These are phyloP conservation scores for Meganola albula DNA, from an alignment of 2,888 invertebrate species.

Conservation along the genomic window DNA sequence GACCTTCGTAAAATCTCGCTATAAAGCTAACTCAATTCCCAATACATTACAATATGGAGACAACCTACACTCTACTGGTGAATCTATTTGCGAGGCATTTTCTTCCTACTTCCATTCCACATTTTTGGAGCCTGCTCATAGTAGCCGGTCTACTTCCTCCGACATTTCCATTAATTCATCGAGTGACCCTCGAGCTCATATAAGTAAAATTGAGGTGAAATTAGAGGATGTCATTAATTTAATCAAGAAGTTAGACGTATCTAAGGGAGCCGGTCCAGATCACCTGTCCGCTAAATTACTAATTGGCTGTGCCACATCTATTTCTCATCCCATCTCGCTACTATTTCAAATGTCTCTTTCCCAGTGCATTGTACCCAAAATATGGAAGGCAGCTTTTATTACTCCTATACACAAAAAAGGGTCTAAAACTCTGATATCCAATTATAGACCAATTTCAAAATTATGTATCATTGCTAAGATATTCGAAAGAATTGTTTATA, in stretches of 20 bases:
- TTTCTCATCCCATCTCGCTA: not conserved
- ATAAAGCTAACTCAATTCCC: not conserved
- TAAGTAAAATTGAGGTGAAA: not conserved
- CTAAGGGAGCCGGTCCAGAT: slow-evolving; percentile 1
- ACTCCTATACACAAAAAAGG: not conserved
- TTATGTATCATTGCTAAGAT: slow-evolving; percentile 6
- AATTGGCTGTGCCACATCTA: not conserved
- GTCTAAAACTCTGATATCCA: not conserved
- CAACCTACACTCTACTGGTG: not conserved
- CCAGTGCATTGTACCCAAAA: not conserved
- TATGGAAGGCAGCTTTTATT: slow-evolving; percentile 1
- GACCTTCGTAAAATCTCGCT: slow-evolving; percentile 1
- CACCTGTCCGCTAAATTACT: slow-evolving; percentile 1
- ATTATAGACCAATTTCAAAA: slow-evolving; percentile 1
- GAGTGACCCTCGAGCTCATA: not conserved
- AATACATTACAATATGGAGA: slow-evolving; percentile 1
- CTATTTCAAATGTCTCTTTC: slow-evolving; percentile 3
- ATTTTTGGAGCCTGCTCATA: not conserved
- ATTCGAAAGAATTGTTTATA: slow-evolving; percentile 3
- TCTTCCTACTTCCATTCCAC: slow-evolving; percentile 1
- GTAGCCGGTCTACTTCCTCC: not conserved
- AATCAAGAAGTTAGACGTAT: not conserved
- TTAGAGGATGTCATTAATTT: not conserved
- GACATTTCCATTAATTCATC: not conserved
- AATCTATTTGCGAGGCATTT: slow-evolving; percentile 1